Evolutionary conservation across 2,113 vertebrate genomes (phyloP).

Genomic region (Pseudonaja textilis): DNA sequence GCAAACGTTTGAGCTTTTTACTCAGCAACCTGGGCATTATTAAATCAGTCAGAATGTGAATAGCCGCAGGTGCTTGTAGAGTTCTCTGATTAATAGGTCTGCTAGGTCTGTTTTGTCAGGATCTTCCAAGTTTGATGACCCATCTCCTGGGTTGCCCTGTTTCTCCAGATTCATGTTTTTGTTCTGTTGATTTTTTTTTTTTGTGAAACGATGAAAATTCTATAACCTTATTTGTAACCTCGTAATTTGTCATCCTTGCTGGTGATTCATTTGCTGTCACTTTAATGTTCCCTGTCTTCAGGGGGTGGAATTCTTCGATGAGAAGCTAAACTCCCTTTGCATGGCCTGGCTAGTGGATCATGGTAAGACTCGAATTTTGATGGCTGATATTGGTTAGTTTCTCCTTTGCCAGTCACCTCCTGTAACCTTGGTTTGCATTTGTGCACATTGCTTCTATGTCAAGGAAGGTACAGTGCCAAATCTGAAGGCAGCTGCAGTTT

Average conservation of each 20-base stretch:
- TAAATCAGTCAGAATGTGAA: not conserved
- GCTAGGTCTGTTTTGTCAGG: not conserved
- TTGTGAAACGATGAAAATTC: not conserved
- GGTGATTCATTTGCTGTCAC: not conserved
- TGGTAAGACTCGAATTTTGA: constrained; percentile 48
- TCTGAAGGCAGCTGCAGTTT: not conserved
- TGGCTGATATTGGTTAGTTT: not conserved
- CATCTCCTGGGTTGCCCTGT: not conserved
- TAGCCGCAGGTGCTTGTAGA: not conserved
- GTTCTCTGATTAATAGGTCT: not conserved
- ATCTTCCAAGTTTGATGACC: not conserved
- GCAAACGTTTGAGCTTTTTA: not conserved
- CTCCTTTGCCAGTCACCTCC: not conserved
- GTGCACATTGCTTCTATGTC: not conserved
- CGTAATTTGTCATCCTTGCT: no score
- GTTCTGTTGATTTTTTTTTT: not conserved
- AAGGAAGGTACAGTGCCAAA: not conserved
- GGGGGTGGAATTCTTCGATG: constrained; percentile 78
- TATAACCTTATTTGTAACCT: not conserved
- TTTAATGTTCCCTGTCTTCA: not conserved
- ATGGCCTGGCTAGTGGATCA: constrained; percentile 79
- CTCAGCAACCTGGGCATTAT: not conserved
- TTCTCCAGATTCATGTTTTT: not conserved
- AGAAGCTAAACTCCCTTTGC: constrained; percentile 77
- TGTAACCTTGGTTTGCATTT: not conserved